Evolutionary conservation across 2,113 vertebrate species (phyloP), one percentile per base, ranked within the genome.

Genomic region (Centropus bengalensis): DNA sequence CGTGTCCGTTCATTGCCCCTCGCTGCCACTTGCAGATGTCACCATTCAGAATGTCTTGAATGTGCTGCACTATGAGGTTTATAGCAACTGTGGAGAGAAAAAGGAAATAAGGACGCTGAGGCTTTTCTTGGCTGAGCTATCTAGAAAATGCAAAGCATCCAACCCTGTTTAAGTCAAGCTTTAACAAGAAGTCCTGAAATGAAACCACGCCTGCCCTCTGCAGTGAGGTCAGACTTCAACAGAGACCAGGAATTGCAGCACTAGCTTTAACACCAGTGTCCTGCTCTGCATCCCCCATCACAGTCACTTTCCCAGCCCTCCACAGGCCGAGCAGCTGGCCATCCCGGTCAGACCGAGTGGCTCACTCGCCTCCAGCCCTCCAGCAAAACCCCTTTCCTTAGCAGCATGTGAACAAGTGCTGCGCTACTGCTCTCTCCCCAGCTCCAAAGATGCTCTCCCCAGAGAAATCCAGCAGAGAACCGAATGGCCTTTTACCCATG

Each of bases 1-100:
- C 89, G 8, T 98, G 97, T 22, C 98, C 97, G 0, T 98, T 99
- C 33, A 98, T 9, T 0, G 98, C 93, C 3, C 97, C 98, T 0
- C 99, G 98, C 89, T 99, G 99, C 98, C 99, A 99, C 86, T 98
- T 99, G 97, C 99, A 99, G 97, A 99, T 97, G 95, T 99, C 99
- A 0, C 99, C 99, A 0, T 97, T 99, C 5, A 99, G 98, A 77
- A 99, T 99, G 97, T 99, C 99, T 69, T 99, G 99, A 60, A 99
- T 99, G 97, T 99, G 99, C 97, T 99, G 99, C 68, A 99, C 99
- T 1, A 99, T 99, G 70, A 99, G 98, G 97, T 99, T 99, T 93
- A 99, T 99, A 55, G 99, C 99, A 62, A 99, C 99, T 99, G 97
- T 11, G 4, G 58, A 49, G 52, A 63, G 71, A 10, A 91, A 79